These are phyloP conservation scores for Lepidurus apus DNA, from an alignment of 1,140 invertebrate genomes.

Conservation along the genomic window DNA sequence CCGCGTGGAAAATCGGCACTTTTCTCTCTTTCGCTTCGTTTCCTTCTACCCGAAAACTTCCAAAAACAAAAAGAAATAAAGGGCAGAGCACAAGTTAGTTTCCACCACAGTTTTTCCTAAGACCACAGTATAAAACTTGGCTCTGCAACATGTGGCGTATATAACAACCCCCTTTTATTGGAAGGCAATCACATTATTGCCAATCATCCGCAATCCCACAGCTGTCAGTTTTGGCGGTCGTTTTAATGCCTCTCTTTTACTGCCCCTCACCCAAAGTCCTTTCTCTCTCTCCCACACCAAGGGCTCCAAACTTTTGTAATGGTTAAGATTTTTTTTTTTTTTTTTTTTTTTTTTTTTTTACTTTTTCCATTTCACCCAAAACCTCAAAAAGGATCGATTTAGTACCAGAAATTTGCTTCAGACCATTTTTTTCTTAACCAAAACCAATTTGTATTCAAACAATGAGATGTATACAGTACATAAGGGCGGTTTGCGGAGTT, in stretches of 20 bases:
- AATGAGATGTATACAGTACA: no score
- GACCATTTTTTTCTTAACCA: no score
- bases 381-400: background rate
- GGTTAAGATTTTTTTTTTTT: constrained; percentile 11
- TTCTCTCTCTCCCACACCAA: background rate
- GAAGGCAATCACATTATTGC: constrained; percentile 3
- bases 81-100: background rate
- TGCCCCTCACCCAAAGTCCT: background rate
- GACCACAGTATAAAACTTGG: background rate
- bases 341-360: constrained; percentile 6
- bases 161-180: background rate
- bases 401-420: no score
- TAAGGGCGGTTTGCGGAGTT: no score
- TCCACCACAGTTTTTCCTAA: background rate
- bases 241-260: background rate
- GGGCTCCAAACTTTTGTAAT: background rate
- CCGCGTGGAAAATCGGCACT: constrained; percentile 20
- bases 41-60: background rate
- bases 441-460: no score
- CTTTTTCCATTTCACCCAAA: constrained; percentile 1
- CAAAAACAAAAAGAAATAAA: constrained; percentile 10
- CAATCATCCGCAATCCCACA: background rate
- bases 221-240: background rate
- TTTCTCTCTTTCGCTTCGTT: background rate
- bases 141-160: constrained; percentile 14